phyloP scores from a whole-genome alignment of 2,113 vertebrate species.

The Leptosomus discolor region DNA sequence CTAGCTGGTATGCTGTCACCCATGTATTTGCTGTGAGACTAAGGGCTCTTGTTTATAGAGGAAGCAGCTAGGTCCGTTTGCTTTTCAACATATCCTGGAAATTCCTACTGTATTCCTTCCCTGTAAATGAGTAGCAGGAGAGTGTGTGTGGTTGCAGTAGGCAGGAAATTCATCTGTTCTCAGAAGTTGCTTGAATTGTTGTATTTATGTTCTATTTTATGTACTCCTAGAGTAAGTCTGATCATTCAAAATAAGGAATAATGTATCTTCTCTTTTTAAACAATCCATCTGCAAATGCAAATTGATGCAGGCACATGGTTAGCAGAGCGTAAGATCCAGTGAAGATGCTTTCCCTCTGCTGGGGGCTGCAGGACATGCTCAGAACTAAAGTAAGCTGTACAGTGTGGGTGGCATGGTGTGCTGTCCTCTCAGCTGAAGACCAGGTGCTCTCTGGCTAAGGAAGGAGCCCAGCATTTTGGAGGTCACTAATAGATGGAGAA shows the following conservation, averaged over 20 bases:
- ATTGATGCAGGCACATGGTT: not conserved
- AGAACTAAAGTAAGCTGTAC: not conserved
- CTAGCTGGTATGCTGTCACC: not conserved
- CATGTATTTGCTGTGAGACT: not conserved
- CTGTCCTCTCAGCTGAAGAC: accelerated
- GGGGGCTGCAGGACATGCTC: not conserved
- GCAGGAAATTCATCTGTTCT: not conserved
- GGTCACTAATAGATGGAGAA: not conserved
- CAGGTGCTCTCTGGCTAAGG: not conserved
- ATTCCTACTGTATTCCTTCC: not conserved
- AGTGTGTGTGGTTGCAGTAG: accelerated
- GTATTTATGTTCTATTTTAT: too few species aligned
- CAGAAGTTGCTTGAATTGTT: not conserved
- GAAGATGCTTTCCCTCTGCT: not conserved
- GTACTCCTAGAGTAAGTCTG: not conserved
- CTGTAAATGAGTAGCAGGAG: not conserved
- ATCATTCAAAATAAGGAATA: not conserved
- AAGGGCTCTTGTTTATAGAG: not conserved
- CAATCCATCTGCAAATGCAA: not conserved
- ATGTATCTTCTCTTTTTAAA: not conserved
- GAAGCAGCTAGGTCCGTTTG: not conserved
- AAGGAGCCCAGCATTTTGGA: not conserved
- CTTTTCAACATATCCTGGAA: not conserved
- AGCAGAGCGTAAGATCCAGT: not conserved
- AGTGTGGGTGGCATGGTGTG: accelerated